phyloP scores from a whole-genome alignment of 2,113 vertebrate species.

The Atractosteus spatula region DNA sequence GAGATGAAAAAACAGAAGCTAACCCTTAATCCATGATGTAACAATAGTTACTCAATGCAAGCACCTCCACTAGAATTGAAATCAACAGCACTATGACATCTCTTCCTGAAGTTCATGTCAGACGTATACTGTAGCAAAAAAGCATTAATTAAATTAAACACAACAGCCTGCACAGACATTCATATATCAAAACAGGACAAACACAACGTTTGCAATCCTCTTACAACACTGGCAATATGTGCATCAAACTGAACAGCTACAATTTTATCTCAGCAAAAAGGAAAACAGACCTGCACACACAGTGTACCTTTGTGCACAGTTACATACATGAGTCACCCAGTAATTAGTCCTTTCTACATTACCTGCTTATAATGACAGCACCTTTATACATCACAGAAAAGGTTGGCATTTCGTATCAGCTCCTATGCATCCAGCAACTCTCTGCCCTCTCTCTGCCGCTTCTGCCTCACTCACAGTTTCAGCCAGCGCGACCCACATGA shows the following conservation, averaged over 20 bases:
- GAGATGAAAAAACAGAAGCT: too few species aligned
- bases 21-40: too few species aligned
- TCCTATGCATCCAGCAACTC: conserved; percentile 25
- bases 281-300: not conserved
- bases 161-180: not conserved
- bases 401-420: conserved; percentile 66
- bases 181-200: not conserved
- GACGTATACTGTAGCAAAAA: too few species aligned
- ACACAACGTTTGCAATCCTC: not conserved
- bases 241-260: not conserved
- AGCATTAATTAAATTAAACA: too few species aligned
- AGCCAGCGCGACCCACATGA: conserved; percentile 31
- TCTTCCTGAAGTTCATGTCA: too few species aligned
- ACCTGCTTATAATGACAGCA: conserved; percentile 80
- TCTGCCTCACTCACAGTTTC: conserved; percentile 28
- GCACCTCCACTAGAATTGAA: too few species aligned
- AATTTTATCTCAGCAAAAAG: not conserved
- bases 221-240: not conserved
- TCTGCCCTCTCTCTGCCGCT: conserved; percentile 20
- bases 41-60: too few species aligned
- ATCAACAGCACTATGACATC: too few species aligned
- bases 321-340: too few species aligned
- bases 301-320: too few species aligned
- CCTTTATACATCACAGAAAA: conserved; percentile 78
- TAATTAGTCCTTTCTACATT: conserved; percentile 13